Percentiles rank a stretch among this genome's conserved stretches.
Evolutionary conservation across 2,888 invertebrate species (phyloP).

Genomic region (Dusona sp.): DNA sequence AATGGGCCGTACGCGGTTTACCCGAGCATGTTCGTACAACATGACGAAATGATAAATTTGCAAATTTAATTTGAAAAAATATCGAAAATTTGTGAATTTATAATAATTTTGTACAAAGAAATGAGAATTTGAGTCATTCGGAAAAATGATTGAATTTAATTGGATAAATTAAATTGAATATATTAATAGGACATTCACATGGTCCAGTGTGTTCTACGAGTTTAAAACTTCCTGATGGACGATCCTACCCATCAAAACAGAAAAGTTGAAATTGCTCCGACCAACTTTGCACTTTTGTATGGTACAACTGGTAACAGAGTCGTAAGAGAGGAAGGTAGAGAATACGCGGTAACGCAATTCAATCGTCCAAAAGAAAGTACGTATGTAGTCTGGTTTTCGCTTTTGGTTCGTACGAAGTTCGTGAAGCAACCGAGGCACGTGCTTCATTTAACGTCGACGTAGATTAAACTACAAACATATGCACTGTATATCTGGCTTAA

Average conservation of each 20-base stretch:
- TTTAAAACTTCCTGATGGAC: not conserved
- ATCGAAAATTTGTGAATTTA: too few relatives aligned
- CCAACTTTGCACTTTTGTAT: conserved; percentile 22
- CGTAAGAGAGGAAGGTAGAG: not conserved
- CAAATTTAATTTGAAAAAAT: not conserved
- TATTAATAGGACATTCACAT: not conserved
- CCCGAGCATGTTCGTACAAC: not conserved
- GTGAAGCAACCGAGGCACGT: not conserved
- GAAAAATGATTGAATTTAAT: not conserved
- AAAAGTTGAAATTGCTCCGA: not conserved
- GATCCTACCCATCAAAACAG: not conserved
- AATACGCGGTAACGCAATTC: not conserved
- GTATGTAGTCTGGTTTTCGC: too few relatives aligned
- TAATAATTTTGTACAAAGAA: not conserved
- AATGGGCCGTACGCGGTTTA: not conserved
- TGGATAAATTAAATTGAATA: not conserved
- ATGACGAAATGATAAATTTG: not conserved
- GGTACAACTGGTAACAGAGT: not conserved
- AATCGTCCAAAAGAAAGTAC: not conserved
- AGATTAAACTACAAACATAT: not conserved
- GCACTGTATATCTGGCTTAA: not conserved
- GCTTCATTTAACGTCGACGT: not conserved
- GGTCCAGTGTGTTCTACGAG: not conserved
- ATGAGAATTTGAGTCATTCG: too few relatives aligned
- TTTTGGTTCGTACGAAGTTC: not conserved